These are phyloP conservation scores for Trachops cirrhosus DNA, from an alignment of 2,797 vertebrate genomes.

Conservation along the genomic window DNA sequence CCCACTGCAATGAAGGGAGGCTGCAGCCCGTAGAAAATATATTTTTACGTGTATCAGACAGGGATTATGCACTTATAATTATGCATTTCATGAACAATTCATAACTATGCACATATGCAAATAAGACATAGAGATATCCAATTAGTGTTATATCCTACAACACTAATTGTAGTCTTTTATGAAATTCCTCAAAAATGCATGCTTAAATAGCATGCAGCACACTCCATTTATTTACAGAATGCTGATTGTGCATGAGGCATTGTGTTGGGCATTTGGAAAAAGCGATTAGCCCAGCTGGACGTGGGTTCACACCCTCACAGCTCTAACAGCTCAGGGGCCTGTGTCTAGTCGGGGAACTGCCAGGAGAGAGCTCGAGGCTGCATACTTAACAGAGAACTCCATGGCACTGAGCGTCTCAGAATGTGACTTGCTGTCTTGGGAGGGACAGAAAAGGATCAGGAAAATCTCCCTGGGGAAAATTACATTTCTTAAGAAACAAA, in stretches of 20 bases:
- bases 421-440: neutral
- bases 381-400: rapidly evolving
- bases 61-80: neutral
- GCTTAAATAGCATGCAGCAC: neutral
- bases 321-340: neutral
- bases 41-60: neutral
- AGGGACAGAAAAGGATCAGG: neutral
- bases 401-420: rapidly evolving
- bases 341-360: neutral
- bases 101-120: neutral
- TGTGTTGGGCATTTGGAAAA: neutral
- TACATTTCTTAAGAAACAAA: neutral
- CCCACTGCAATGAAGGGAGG: neutral
- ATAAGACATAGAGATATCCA: neutral
- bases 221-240: neutral
- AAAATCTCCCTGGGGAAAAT: neutral
- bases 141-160: neutral
- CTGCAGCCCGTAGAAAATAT: neutral
- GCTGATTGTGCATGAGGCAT: neutral
- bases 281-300: neutral
- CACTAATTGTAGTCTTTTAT: neutral
- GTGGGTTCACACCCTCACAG: neutral
- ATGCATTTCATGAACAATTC: neutral
- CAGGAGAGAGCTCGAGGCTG: neutral
- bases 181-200: neutral